Base-by-base conservation (phyloP, 2,797 vertebrate species). In the Cirrhinus molitorella region DNA sequence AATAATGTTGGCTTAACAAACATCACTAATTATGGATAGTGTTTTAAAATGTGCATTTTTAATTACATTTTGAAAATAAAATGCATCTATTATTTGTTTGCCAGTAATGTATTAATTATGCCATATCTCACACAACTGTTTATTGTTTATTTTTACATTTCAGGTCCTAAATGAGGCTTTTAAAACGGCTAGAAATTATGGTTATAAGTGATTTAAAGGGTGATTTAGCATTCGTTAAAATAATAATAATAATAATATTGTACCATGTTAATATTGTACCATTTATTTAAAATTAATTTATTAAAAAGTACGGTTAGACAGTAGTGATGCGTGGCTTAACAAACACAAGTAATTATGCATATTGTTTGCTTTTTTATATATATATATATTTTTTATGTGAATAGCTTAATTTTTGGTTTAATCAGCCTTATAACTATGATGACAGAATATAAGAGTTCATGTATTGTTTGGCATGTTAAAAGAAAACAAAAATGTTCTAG, bases 181-280 rank as follows among this genome's bases (percentile, higher is more conserved):
- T 14, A 14, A 28, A 23, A 8, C 14, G 28, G 25, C 19, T 43
- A n/a, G 40, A 53, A 43, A 76, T n/a, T 6, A 76, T 4, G 23
- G n/a, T 43, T 43, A 11, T 47, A 31, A 31, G 0, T 19, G 19
- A 7, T 49, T 78, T 49, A 65, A 25, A 65, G 25, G 75, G 40
- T 12, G 23, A 40, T 78, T 37, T 68, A 23, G 21, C 37, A 40
- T 68, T 68, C 43, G 4, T 34, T 34, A 34, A 34, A 34, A 34
- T 34, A n/a, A n/a, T n/a, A n/a, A n/a, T n/a, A n/a, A n/a, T n/a
- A n/a, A n/a, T n/a, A n/a, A 34, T 34, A 34, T 34, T 34, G 4
- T 34, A 34, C 31, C 31, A 34, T 95, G 92, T 49, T 49, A 14
- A 49, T 49, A 16, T 47, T 47, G 93, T 93, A 94, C 89, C 34